Base-by-base conservation (phyloP, 2,797 vertebrate genomes). In the Cossypha heuglini region DNA sequence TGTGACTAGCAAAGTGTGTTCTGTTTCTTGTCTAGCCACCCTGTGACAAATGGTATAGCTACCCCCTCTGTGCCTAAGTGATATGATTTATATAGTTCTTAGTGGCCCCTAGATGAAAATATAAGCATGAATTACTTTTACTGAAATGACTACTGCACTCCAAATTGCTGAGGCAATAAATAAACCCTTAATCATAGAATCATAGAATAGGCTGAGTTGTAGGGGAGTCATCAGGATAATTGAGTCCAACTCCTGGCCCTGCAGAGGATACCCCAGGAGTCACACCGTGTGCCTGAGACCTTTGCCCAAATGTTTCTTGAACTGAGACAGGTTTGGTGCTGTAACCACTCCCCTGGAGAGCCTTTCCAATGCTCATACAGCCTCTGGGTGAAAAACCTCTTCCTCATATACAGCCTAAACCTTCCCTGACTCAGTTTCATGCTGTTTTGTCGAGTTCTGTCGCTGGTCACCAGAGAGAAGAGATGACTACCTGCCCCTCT, bases 91-190 rank as follows among this genome's bases (percentile, higher is more conserved):
- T 82, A 22, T 22, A 73, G 68, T 46, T 31, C 46, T 78, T 72
- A 77, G 54, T 72, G 62, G 38, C 75, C 72, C 48, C 35, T 38
- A 78, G 69, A 75, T 84, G 68, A 93, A 95, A 89, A 85, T 59
- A 73, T 25, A 75, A 63, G 24, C 52, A 72, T 68, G 84, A 90
- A 90, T 93, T 87, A 89, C 61, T 66, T 54, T 64, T 80, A 72
- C 49, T 68, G 54, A 91, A 90, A 89, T 48, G 17, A 76, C 21
- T 86, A 59, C 57, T 33, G 68, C 58, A 54, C 54, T 80, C 71
- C 52, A 79, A 87, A 92, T 84, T 87, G 51, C 68, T 42, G 35
- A 91, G 68, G 79, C 37, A 66, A 51, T 91, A 93, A 94, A 86
- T 90, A 75, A 91, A 71, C 64, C 31, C 66, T 93, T 80, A 86